Base-by-base conservation (phyloP, 2,797 vertebrate species). In the Labroides dimidiatus region DNA sequence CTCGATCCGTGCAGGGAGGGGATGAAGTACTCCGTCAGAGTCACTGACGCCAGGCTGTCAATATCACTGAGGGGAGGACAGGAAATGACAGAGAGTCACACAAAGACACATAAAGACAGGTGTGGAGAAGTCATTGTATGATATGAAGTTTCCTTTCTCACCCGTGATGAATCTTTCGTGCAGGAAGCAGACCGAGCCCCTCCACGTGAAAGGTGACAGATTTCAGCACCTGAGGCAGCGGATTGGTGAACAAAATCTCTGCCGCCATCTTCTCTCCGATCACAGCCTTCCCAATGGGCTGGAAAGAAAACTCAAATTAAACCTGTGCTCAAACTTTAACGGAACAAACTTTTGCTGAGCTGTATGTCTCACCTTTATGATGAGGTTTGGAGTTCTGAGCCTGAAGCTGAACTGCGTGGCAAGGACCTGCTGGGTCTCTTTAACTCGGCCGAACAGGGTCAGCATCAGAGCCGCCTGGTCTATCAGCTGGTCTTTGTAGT, bases 381-480 rank as follows among this genome's bases (percentile, higher is more conserved):
- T 66, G 30, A 98, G 94, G 75, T 96, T 93, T 0, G 96, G 96
- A 1, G 95, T 96, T 10, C 94, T 90, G 63, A 97, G 92, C 39
- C 96, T 91, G 90, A 98, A 98, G 54, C 78, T 95, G 81, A 95
- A 95, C 88, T 97, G 96, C 51, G 94, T 96, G 54, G 96, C 96
- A 42, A 97, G 74, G 58, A 94, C 89, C 82, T 95, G 94, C 60
- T 92, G 84, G 6, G 94, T 95, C 70, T 94, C 92, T 11, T 8
- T 75, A 65, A 95, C 93, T 52, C 93, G 85, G 7, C 91, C 93
- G 0, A 91, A 87, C 49, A 95, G 72, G 0, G 95, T 96, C 33
- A 98, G 91, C 94, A 96, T 95, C 91, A 97, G 93, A 4, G 95
- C 93, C 0, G 95, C 95, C 67, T 98, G 96, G 83, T 97, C 96